Evolutionary conservation across 2,888 invertebrate genomes (phyloP).

Genomic region (Netelia fuscicornis): DNA sequence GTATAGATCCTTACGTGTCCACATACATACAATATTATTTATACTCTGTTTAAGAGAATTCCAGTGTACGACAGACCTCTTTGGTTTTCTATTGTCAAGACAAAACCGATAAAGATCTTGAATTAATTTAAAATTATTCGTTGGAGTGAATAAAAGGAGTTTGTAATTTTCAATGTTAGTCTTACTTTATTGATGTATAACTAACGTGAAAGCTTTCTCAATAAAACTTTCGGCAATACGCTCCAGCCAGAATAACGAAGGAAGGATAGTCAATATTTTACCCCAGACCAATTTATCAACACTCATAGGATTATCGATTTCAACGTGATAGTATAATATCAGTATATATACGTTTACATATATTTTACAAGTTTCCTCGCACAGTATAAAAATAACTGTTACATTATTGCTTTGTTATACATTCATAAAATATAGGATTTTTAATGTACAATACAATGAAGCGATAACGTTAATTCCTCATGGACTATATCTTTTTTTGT

Average conservation of each 20-base stretch:
- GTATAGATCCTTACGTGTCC: constrained; percentile 7
- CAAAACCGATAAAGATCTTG: background rate
- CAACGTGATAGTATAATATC: constrained; percentile 57
- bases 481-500: constrained; percentile 30
- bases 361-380: constrained; percentile 69
- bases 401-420: constrained; percentile 74
- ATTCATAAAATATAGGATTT: constrained; percentile 74
- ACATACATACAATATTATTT: constrained; percentile 36
- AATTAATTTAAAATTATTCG: constrained; percentile 1
- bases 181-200: constrained; percentile 62
- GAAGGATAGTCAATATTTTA: constrained; percentile 6
- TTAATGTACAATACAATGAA: constrained; percentile 65
- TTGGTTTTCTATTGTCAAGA: background rate
- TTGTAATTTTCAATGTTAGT: constrained; percentile 46
- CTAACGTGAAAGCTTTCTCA: constrained; percentile 61
- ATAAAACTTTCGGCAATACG: constrained; percentile 59
- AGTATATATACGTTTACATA: constrained; percentile 45
- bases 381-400: constrained; percentile 78
- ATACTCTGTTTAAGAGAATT: constrained; percentile 8
- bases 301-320: constrained; percentile 58
- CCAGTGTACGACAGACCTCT: background rate
- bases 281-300: constrained; percentile 14
- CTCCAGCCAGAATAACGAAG: constrained; percentile 40
- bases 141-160: constrained; percentile 40
- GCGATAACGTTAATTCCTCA: constrained; percentile 48